phyloP scores from a whole-genome alignment of 2,113 vertebrate species.

The Halichoerus grypus region DNA sequence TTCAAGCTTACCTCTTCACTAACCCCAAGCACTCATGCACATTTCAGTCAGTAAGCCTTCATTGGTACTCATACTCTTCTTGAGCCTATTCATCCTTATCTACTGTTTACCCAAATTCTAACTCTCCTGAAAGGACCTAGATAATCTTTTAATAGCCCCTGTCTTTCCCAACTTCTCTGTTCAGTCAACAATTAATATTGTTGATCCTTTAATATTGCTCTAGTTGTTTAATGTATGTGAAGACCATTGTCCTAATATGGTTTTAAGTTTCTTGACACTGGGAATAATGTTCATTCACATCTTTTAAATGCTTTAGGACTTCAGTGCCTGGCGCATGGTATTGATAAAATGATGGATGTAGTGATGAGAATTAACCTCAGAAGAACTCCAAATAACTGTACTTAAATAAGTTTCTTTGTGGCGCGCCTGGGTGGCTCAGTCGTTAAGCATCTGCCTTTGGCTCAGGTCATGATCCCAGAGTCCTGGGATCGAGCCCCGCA shows the following conservation, averaged over 20 bases:
- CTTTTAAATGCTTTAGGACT: neutral
- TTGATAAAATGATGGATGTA: neutral
- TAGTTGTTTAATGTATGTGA: neutral
- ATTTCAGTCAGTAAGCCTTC: too few relatives aligned
- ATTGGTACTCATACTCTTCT: fast-evolving
- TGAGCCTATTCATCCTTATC: neutral
- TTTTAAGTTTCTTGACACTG: neutral
- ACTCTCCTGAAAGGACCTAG: neutral
- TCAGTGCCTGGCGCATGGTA: neutral
- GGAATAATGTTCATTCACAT: neutral
- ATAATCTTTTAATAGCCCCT: too few relatives aligned
- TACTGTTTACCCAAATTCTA: neutral
- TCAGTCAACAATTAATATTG: neutral
- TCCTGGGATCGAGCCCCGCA: too few relatives aligned
- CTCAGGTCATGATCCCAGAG: too few relatives aligned
- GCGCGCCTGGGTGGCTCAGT: too few relatives aligned
- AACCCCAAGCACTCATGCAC: too few relatives aligned
- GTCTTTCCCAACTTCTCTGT: neutral
- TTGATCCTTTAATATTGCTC: neutral
- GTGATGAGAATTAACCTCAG: neutral
- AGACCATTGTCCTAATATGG: neutral
- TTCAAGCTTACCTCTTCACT: neutral
- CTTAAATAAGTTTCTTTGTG: neutral
- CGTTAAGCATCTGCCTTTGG: too few relatives aligned
- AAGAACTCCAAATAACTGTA: neutral